A percentile compares a stretch with the other conserved stretches of the same genome.
phyloP scores from a whole-genome alignment of 2,888 invertebrate species.

The Nasonia oneida region DNA sequence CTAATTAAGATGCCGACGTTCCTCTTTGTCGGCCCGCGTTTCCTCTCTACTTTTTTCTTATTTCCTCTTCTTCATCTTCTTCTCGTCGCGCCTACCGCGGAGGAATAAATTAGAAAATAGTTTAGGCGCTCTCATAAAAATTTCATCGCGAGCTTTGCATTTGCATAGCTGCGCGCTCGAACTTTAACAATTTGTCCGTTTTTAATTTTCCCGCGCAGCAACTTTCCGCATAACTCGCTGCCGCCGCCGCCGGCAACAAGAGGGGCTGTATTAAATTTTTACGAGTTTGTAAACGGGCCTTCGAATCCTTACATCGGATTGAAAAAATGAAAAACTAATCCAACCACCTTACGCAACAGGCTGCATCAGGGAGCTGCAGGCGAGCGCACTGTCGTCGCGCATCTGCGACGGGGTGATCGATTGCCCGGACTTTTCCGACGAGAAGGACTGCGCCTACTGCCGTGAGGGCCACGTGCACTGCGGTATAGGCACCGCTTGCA shows the following conservation, averaged over 20 bases:
- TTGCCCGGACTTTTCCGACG: conserved; percentile 91
- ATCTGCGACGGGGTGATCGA: conserved; percentile 93
- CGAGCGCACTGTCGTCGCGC: conserved; percentile 87
- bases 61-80: neutral
- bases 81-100: neutral
- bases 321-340: neutral
- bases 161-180: neutral
- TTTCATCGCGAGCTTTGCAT: neutral
- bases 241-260: neutral
- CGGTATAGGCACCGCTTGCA: conserved; percentile 88
- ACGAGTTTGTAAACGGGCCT: neutral
- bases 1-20: conserved; percentile 9
- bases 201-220: neutral
- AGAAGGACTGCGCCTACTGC: conserved; percentile 90
- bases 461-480: conserved; percentile 87
- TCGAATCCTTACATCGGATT: neutral
- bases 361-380: conserved; percentile 87
- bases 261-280: neutral
- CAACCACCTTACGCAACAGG: conserved; percentile 79
- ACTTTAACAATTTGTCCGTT: conserved; percentile 23
- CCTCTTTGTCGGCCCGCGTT: neutral
- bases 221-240: neutral
- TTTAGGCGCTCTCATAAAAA: conserved; percentile 6
- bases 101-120: conserved; percentile 16
- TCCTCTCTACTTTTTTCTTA: neutral